Percentiles rank a stretch among this genome's conserved stretches.
phyloP scores from a whole-genome alignment of 2,888 invertebrate genomes.

The Himalopsyche tibetana region DNA sequence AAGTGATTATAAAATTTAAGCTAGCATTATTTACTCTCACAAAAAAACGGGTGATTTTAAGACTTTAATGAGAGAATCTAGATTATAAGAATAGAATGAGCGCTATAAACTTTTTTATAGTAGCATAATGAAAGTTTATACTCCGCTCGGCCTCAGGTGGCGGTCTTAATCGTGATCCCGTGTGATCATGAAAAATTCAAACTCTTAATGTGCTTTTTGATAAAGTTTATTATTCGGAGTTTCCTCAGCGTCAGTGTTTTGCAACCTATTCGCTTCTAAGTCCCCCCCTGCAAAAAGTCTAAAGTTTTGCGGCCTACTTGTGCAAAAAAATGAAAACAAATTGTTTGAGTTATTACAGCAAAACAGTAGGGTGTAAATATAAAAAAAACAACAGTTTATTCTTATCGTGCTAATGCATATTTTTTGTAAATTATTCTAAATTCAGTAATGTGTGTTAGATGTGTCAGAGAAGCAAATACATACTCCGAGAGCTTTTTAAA shows the following conservation, averaged over 20 bases:
- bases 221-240: constrained; percentile 15
- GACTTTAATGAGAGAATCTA: constrained; percentile 5
- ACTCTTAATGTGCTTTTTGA: constrained; percentile 31
- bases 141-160: constrained; percentile 23
- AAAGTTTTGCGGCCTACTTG: too few species aligned
- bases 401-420: too few species aligned
- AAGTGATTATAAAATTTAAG: neutral
- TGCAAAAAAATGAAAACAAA: too few species aligned
- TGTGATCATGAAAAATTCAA: constrained; percentile 26
- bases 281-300: too few species aligned
- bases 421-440: too few species aligned
- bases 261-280: too few species aligned
- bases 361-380: too few species aligned
- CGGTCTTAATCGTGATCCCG: constrained; percentile 12
- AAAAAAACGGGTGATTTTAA: neutral
- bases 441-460: too few species aligned
- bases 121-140: constrained; percentile 20
- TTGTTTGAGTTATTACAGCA: too few species aligned
- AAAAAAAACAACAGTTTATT: too few species aligned
- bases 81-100: constrained; percentile 20
- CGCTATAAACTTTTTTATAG: neutral
- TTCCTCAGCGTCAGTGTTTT: neutral
- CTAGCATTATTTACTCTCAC: neutral
- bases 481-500: too few species aligned
- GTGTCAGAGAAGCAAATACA: too few species aligned